Base-by-base conservation (phyloP, 1,140 invertebrate genomes). In the Metopolophium dirhodum region DNA sequence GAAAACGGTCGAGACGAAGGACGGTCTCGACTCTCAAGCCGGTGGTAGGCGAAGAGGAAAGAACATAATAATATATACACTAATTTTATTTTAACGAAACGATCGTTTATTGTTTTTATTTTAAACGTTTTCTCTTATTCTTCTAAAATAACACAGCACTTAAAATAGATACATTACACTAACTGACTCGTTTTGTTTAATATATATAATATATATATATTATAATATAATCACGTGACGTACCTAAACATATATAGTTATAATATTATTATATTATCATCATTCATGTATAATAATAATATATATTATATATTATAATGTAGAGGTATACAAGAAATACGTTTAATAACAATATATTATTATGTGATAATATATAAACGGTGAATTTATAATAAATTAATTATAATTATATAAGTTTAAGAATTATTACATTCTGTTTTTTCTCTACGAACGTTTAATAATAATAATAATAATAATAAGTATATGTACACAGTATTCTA, bases 141-240 rank as follows among this genome's bases (percentile, higher is more conserved):
- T 83, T 93, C 77, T 93, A 85, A 93, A 85, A 93, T 86, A 93
- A 93, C 91, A 93, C 91, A 93, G 91, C 91, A 93, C 91, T 93
- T 93, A 93, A 85, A 77, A 54, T 93, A 85, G 23, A 93, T 86
- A 83, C 11, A 85, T 91, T 49, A 83, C 61, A 61, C 61, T 83
- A 86, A 85, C 47, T 93, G 91, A 86, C 47, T 93, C 77, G 22
- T 68, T 90, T 91, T 91, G 61, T 91, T 49, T 91, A 54, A 23
- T 57, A n/a, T n/a, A 77, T n/a, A n/a, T 37, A 41, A 41, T 57
- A 35, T 51, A 18, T 18, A 45, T 41, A 90, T 22, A 26, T 90
- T 22, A n/a, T 47, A 47, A 47, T n/a, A 91, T 30, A 45, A 26
- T 57, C 61, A n/a, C n/a, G 61, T n/a, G 61, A 47, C 49, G 22